Percentiles rank a stretch among this genome's conserved stretches.
These are phyloP conservation scores for Trichomycterus rosablanca DNA, from an alignment of 2,113 vertebrate species.

Conservation along the genomic window DNA sequence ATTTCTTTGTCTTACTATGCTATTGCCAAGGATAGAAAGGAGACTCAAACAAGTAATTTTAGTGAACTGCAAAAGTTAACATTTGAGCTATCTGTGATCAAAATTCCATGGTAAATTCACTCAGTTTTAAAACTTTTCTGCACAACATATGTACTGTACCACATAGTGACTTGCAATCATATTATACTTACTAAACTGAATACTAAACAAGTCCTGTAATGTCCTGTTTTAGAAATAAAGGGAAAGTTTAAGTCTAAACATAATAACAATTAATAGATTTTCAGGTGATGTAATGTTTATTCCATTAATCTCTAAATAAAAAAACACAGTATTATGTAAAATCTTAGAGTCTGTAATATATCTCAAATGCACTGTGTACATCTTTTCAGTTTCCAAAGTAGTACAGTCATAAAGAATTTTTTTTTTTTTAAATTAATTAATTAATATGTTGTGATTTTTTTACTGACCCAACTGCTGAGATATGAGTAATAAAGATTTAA, in stretches of 20 bases:
- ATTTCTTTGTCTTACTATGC: background rate
- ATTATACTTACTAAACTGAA: too few species aligned
- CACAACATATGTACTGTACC: too few species aligned
- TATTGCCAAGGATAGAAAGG: background rate
- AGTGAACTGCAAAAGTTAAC: background rate
- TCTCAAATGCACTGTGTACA: background rate
- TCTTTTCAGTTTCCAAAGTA: background rate
- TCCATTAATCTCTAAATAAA: too few species aligned
- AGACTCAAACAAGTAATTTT: background rate
- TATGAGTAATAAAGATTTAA: slow-evolving; percentile 61
- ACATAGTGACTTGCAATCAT: too few species aligned
- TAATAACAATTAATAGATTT: too few species aligned
- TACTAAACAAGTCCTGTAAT: too few species aligned
- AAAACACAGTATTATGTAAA: slow-evolving; percentile 1
- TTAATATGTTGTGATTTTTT: slow-evolving; percentile 57
- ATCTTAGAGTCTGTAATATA: background rate
- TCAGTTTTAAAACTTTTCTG: too few species aligned
- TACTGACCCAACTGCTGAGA: slow-evolving; percentile 56
- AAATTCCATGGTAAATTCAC: too few species aligned
- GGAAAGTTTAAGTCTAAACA: too few species aligned
- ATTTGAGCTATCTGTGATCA: background rate
- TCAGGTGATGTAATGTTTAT: too few species aligned
- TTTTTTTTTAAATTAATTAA: slow-evolving; percentile 23
- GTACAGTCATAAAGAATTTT: background rate
- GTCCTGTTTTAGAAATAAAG: too few species aligned